Conservation (phyloP, 2,797 vertebrate species). For the Sebastes ruberrimus region DNA sequence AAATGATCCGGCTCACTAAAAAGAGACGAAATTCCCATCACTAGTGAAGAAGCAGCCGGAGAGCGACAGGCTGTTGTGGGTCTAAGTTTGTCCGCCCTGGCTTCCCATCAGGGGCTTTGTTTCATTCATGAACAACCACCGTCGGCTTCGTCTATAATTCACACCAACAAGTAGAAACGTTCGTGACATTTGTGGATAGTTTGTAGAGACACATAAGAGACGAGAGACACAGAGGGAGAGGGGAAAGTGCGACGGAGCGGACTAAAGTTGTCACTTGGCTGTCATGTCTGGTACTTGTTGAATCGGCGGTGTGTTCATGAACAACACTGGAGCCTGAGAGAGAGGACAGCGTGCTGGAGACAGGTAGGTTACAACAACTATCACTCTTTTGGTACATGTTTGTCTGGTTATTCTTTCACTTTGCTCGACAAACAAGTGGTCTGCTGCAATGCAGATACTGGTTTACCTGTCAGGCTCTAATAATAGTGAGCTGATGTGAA, state of each 20-base stretch:
- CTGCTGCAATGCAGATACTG: not conserved
- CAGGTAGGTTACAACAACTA: conserved; percentile 50
- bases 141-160: not conserved
- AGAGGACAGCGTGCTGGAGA: conserved; percentile 26
- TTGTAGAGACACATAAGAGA: not conserved
- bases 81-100: conserved; percentile 75
- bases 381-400: not conserved
- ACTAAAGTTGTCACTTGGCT: conserved; percentile 47
- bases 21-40: too few species aligned
- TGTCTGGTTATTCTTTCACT: not conserved
- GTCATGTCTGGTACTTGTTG: conserved; percentile 68
- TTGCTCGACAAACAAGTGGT: not conserved
- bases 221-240: not conserved
- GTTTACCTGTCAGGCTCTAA: not conserved
- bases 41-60: conserved; percentile 40
- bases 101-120: conserved; percentile 69
- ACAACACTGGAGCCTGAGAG: conserved; percentile 32
- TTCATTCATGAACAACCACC: conserved; percentile 43
- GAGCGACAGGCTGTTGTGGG: conserved; percentile 17
- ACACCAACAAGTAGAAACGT: not conserved
- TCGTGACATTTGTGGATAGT: conserved; percentile 12
- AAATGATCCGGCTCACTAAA: too few species aligned
- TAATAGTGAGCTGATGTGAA: not conserved
- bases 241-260: conserved; percentile 1
- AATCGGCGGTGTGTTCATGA: conserved; percentile 21